These are phyloP conservation scores for Hypotaenidia philippensis DNA, from an alignment of 2,797 vertebrate genomes.

Conservation along the genomic window DNA sequence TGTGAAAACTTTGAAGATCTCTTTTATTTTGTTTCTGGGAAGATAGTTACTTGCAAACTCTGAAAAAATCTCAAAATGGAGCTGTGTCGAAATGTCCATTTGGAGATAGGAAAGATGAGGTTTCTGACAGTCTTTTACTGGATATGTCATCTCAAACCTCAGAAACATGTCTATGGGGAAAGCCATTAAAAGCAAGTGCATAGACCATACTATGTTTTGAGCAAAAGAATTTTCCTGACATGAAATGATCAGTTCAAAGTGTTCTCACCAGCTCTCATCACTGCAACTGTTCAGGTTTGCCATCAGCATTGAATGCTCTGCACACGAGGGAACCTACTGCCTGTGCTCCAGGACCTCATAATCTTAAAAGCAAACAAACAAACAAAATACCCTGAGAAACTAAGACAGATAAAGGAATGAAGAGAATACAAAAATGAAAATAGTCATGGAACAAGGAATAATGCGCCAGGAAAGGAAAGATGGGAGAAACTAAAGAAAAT, in stretches of 20 bases:
- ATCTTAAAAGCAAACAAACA: neutral
- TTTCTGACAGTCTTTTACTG: neutral
- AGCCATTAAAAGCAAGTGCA: neutral
- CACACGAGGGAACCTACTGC: neutral
- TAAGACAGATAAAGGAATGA: neutral
- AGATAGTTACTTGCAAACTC: neutral
- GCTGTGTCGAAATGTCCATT: neutral
- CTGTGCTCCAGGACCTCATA: neutral
- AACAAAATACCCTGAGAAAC: neutral
- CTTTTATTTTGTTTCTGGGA: neutral
- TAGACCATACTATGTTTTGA: neutral
- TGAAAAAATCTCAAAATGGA: neutral
- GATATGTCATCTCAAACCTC: neutral
- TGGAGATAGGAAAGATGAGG: neutral
- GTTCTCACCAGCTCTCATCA: neutral
- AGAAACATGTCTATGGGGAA: neutral
- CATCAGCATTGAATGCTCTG: neutral
- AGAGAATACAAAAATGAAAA: neutral
- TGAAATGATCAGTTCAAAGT: neutral
- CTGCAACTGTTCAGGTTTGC: neutral
- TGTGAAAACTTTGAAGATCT: neutral
- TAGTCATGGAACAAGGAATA: neutral
- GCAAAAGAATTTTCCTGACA: neutral
- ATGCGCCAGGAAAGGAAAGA: neutral
- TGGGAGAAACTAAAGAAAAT: neutral